Evolutionary conservation across 2,888 invertebrate genomes (phyloP).

Genomic region (Nasonia oneida): DNA sequence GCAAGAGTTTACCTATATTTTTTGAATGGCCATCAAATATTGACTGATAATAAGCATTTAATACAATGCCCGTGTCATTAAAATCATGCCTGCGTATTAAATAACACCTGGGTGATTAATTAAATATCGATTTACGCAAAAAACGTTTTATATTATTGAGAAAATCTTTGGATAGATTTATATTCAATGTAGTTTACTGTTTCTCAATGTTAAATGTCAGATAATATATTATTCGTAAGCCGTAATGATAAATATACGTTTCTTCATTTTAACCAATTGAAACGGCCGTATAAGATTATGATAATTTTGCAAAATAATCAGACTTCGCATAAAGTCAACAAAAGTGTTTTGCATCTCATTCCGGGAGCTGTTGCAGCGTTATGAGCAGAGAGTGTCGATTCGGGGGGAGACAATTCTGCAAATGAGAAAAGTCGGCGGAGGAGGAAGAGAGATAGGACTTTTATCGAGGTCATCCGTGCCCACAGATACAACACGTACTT

Average conservation of each 20-base stretch:
- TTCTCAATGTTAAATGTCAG: too few relatives aligned
- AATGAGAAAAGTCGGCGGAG: constrained; percentile 21
- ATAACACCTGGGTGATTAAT: too few relatives aligned
- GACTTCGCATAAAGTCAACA: neutral
- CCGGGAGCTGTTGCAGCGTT: neutral
- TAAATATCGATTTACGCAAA: too few relatives aligned
- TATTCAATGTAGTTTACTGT: too few relatives aligned
- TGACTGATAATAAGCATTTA: neutral
- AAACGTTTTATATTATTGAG: too few relatives aligned
- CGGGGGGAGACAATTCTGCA: neutral
- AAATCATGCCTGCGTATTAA: too few relatives aligned
- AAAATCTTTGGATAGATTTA: too few relatives aligned
- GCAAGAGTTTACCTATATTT: neutral
- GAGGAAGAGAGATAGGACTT: constrained; percentile 35
- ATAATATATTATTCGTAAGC: too few relatives aligned
- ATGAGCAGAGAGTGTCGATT: neutral
- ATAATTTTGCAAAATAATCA: neutral
- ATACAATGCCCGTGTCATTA: neutral
- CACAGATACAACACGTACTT: constrained; percentile 53
- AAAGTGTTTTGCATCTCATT: neutral
- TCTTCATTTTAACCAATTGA: too few relatives aligned
- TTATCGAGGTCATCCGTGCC: constrained; percentile 54
- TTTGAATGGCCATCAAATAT: neutral
- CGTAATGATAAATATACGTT: too few relatives aligned
- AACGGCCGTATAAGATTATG: neutral